Conservation (phyloP, 1,140 invertebrate genomes). For the Brachionus angularis region DNA sequence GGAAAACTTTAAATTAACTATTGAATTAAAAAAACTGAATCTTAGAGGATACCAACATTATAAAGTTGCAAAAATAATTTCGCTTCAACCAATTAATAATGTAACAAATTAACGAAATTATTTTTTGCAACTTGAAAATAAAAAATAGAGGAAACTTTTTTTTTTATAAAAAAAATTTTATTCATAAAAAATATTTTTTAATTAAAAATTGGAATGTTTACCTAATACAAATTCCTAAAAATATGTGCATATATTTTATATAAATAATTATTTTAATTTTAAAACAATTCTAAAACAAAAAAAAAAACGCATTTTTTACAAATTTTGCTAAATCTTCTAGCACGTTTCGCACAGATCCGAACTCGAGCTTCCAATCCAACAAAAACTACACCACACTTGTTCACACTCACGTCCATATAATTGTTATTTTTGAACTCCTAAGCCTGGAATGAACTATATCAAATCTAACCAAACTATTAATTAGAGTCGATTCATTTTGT, state of each 20-base stretch:
- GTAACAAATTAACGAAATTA: too few relatives aligned
- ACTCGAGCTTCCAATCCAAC: conserved; percentile 23
- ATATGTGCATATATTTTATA: neutral
- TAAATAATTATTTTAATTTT: conserved; percentile 7
- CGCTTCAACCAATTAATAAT: too few relatives aligned
- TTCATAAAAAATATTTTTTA: neutral
- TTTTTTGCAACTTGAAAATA: neutral
- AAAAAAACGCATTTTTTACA: neutral
- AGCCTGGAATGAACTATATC: too few relatives aligned
- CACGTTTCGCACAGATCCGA: neutral
- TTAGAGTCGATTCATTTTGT: neutral
- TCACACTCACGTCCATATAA: neutral
- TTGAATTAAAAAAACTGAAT: too few relatives aligned
- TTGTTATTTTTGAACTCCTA: neutral
- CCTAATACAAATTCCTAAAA: neutral
- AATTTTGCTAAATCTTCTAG: neutral
- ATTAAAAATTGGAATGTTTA: neutral
- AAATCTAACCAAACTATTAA: too few relatives aligned
- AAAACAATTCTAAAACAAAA: neutral
- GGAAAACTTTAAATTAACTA: too few relatives aligned
- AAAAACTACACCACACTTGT: conserved; percentile 19
- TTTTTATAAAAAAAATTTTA: conserved; percentile 1
- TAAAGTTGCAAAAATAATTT: too few relatives aligned
- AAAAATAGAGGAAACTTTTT: neutral
- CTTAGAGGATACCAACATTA: too few relatives aligned